Conservation (phyloP, 2,797 vertebrate genomes). For the Spheniscus humboldti region DNA sequence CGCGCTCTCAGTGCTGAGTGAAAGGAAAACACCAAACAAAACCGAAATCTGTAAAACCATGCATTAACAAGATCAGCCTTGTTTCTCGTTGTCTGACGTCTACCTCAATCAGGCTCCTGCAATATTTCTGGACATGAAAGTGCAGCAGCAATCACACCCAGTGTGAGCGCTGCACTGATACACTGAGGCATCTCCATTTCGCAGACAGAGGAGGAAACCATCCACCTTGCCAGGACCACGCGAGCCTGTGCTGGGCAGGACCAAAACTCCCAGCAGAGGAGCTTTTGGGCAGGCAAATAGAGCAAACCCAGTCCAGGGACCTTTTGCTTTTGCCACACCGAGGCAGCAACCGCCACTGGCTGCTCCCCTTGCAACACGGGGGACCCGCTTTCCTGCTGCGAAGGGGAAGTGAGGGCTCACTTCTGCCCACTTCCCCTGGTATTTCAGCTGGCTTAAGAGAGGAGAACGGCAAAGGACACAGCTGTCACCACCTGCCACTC, state of each 20-base stretch:
- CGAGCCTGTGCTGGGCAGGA: neutral
- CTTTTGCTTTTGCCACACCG: neutral
- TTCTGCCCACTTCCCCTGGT: neutral
- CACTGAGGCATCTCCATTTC: neutral
- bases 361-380: neutral
- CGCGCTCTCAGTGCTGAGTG: fast-evolving
- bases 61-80: neutral
- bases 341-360: fast-evolving
- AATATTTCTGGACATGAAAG: neutral
- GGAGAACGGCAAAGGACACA: fast-evolving
- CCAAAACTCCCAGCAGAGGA: neutral
- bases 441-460: neutral
- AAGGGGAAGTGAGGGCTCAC: neutral
- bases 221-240: neutral
- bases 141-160: neutral
- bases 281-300: fast-evolving
- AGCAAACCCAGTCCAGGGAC: fast-evolving
- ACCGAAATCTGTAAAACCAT: neutral
- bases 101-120: neutral
- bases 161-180: fast-evolving
- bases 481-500: neutral
- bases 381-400: neutral
- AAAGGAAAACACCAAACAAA: neutral
- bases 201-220: neutral
- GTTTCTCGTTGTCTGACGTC: neutral